Conservation (phyloP, 2,888 invertebrate genomes). For the Nowickia ferox region DNA sequence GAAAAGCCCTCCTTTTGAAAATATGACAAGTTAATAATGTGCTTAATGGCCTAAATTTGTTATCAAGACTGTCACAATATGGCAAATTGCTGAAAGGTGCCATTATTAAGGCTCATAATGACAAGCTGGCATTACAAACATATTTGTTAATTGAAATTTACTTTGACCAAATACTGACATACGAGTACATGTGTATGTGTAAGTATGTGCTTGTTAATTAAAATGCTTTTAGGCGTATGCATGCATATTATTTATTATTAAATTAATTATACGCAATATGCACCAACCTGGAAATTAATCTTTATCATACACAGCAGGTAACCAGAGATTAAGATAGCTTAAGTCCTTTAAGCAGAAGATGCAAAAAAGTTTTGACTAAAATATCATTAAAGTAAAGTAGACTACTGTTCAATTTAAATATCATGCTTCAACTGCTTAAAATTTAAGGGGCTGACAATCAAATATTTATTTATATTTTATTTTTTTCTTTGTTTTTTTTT, state of each 20-base stretch:
- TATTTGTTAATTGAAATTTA: constrained; percentile 2
- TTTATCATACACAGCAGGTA: background rate
- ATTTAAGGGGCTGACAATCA: background rate
- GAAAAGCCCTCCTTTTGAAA: background rate
- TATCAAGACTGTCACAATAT: constrained; percentile 8
- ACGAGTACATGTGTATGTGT: too few species aligned
- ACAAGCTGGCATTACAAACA: background rate
- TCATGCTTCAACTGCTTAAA: too few species aligned
- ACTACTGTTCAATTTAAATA: too few species aligned
- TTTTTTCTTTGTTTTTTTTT: background rate
- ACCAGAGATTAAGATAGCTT: background rate
- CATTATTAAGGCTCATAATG: constrained; percentile 8
- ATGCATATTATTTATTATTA: constrained; percentile 10
- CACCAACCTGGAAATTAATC: background rate
- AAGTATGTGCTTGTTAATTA: background rate
- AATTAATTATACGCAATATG: constrained; percentile 38
- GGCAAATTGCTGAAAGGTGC: background rate
- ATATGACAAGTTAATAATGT: background rate
- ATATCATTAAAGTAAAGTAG: too few species aligned
- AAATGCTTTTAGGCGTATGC: background rate
- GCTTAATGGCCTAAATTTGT: background rate
- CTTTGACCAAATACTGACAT: background rate
- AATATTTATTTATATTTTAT: background rate
- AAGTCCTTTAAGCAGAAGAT: background rate
- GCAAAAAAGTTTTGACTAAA: background rate